Base-by-base conservation (phyloP, 2,113 vertebrate genomes). In the Coturnix japonica region DNA sequence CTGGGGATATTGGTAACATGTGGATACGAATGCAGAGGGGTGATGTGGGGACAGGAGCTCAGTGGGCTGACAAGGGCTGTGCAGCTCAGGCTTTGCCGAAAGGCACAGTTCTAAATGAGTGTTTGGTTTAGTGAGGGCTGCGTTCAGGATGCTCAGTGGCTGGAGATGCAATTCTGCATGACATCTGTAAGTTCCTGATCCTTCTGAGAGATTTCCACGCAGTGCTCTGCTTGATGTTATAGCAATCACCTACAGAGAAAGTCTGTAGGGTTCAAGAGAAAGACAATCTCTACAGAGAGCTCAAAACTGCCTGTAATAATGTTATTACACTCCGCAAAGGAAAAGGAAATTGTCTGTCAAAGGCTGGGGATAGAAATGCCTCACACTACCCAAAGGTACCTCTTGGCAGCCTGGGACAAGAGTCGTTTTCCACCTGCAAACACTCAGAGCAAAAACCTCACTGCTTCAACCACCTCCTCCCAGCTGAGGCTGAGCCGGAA, bases 271-370 rank as follows among this genome's bases (percentile, higher is more conserved):
- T 70, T 77, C 81, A 70, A 65, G 60, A 79, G 87, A 81, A 94
- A 82, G 86, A 28, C 46, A 77, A 47, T 31, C 81, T 70, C 31
- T 31, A 20, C 43, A 64, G 56, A 79, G 35, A 2, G 0, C 49
- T 89, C 84, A 87, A 70, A 71, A 44, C 51, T 87, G 86, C 85
- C 87, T 95, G 72, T 41, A 89, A 73, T 56, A 85, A 94, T 1
- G 53, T 82, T 83, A 49, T 41, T 41, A 41, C 51, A 33, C 6
- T 23, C 72, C 72, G 65, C 41, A 81, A 61, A 5, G 1, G 69
- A 83, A 89, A 56, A 91, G 91, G 67, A 94, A 93, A 85, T 74
- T 79, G 61, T 91, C 90, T 91, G 66, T 89, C 83, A 91, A 87
- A 87, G 60, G 22, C 35, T 86, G 69, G 54, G 39, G 73, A 30